Evolutionary conservation across 2,888 invertebrate genomes (phyloP).

Genomic region (Gastrophysa polygoni): DNA sequence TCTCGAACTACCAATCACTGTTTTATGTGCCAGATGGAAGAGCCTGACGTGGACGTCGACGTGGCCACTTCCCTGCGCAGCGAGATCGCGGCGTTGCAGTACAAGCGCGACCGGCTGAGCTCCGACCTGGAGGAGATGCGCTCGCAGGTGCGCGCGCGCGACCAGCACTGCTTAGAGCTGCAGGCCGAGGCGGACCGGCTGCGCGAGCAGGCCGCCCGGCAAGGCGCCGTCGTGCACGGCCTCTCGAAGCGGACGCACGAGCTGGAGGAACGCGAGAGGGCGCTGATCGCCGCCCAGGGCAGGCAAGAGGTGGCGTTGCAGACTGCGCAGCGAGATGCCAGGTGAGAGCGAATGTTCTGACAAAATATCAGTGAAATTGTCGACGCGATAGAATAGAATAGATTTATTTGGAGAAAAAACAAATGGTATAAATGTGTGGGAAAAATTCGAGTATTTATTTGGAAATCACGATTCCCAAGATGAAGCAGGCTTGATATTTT

Average conservation of each 20-base stretch:
- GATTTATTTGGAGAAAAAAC: too few relatives aligned
- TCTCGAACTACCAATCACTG: too few relatives aligned
- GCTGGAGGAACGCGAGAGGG: constrained; percentile 78
- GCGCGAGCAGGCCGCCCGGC: constrained; percentile 81
- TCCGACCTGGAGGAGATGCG: constrained; percentile 72
- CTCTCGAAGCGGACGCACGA: constrained; percentile 80
- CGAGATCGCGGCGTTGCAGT: constrained; percentile 83
- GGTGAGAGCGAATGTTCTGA: constrained; percentile 62
- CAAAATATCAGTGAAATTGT: too few relatives aligned
- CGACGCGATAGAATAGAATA: too few relatives aligned
- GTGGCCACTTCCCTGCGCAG: constrained; percentile 78
- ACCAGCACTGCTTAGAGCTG: constrained; percentile 75
- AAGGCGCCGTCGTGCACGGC: constrained; percentile 80
- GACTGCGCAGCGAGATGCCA: constrained; percentile 70
- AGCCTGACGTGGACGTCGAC: constrained; percentile 69
- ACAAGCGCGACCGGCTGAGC: constrained; percentile 79
- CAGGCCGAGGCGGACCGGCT: constrained; percentile 81
- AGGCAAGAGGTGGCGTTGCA: constrained; percentile 75
- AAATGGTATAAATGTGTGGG: too few relatives aligned
- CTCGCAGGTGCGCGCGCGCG: constrained; percentile 71
- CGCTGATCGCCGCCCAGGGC: constrained; percentile 65
- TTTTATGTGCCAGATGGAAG: constrained; percentile 61
- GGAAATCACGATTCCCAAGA: too few relatives aligned
- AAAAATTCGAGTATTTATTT: too few relatives aligned
- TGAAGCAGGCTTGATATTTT: too few relatives aligned